A percentile compares a stretch with the other conserved stretches of the same genome.
Evolutionary conservation across 2,888 invertebrate genomes (phyloP).

Genomic region (Drosophila niveifrons): DNA sequence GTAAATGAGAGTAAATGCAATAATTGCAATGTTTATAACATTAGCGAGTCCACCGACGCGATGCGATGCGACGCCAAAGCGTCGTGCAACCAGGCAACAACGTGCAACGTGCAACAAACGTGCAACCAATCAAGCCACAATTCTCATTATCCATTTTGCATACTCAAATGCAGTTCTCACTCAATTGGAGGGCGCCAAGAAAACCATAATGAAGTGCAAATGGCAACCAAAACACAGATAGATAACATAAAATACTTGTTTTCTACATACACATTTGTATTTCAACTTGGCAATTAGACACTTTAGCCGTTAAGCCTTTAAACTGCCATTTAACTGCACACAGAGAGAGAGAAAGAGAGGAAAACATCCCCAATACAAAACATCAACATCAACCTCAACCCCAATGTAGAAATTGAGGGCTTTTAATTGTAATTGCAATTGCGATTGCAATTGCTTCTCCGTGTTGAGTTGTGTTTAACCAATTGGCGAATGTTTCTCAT

Average conservation of each 20-base stretch:
- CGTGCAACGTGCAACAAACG: slow-evolving; percentile 33
- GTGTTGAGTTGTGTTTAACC: slow-evolving; percentile 12
- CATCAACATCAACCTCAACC: neutral
- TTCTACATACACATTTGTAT: slow-evolving; percentile 3
- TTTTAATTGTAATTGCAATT: slow-evolving; percentile 29
- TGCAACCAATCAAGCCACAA: slow-evolving; percentile 51
- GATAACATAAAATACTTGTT: no score
- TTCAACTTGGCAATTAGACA: slow-evolving; percentile 44
- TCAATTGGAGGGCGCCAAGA: slow-evolving; percentile 36
- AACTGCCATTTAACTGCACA: slow-evolving; percentile 14
- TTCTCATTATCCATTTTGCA: slow-evolving; percentile 55
- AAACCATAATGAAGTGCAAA: slow-evolving; percentile 56
- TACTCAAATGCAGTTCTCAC: slow-evolving; percentile 14
- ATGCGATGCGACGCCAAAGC: slow-evolving; percentile 40
- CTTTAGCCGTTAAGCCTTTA: slow-evolving; percentile 31
- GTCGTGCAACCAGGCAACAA: slow-evolving; percentile 33
- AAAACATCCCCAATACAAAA: neutral
- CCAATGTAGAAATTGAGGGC: slow-evolving; percentile 16
- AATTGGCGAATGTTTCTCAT: slow-evolving; percentile 3
- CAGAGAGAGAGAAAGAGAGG: slow-evolving; percentile 1
- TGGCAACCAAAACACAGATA: slow-evolving; percentile 21
- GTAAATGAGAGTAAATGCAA: slow-evolving; percentile 82
- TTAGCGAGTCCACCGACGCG: slow-evolving; percentile 65
- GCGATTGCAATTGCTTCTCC: slow-evolving; percentile 11
- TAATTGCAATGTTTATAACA: slow-evolving; percentile 81